Conservation (phyloP, 2,797 vertebrate genomes). For the Gila robusta region DNA sequence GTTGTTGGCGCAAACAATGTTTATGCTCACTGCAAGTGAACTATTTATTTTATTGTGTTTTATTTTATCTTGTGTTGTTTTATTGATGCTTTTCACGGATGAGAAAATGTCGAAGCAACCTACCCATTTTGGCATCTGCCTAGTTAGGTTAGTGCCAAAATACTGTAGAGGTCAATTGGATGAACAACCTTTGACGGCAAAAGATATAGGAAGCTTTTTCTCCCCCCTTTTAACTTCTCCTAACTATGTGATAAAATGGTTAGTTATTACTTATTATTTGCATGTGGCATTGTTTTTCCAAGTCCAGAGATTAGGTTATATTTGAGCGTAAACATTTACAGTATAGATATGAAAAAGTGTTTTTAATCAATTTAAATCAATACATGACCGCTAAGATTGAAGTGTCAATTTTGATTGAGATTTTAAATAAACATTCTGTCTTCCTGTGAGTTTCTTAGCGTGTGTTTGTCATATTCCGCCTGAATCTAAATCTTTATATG, state of each 20-base stretch:
- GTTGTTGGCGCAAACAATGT: background rate
- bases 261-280: conserved; percentile 1
- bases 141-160: conserved; percentile 9
- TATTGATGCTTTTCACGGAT: background rate
- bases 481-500: conserved; percentile 41
- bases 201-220: background rate
- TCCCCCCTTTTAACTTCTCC: background rate
- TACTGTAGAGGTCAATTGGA: conserved; percentile 7
- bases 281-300: background rate
- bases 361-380: background rate
- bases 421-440: conserved; percentile 26
- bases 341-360: background rate
- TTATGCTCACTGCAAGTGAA: background rate
- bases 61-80: background rate
- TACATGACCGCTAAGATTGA: conserved; percentile 26
- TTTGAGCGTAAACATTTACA: background rate
- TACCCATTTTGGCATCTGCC: background rate
- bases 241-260: background rate
- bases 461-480: background rate
- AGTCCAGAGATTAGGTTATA: background rate
- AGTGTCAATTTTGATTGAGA: conserved; percentile 32
- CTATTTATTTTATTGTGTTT: background rate
- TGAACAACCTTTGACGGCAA: background rate
- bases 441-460: conserved; percentile 9
- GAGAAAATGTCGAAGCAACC: background rate